A percentile compares a stretch with the other conserved stretches of the same genome.
Evolutionary conservation across 2,888 invertebrate genomes (phyloP).

Genomic region (Spodoptera littoralis): DNA sequence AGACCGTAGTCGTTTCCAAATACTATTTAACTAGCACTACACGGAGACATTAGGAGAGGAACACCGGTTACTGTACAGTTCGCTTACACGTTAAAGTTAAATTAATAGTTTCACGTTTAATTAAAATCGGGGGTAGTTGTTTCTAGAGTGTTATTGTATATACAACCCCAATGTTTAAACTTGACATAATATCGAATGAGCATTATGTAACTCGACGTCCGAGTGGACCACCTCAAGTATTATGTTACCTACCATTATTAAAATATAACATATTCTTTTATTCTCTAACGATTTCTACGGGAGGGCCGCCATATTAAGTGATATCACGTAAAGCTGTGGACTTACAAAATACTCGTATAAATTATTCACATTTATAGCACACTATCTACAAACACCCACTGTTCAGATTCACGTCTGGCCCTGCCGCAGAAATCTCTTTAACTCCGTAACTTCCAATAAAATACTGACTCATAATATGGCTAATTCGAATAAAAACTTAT

Average conservation of each 20-base stretch:
- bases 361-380: conserved; percentile 89
- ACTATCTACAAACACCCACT: conserved; percentile 87
- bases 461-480: conserved; percentile 89
- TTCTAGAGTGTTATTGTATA: conserved; percentile 75
- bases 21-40: conserved; percentile 83
- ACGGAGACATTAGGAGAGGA: conserved; percentile 86
- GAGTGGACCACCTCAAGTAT: conserved; percentile 73
- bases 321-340: conserved; percentile 88
- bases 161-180: conserved; percentile 79
- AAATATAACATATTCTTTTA: conserved; percentile 83
- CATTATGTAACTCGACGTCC: conserved; percentile 82
- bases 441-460: conserved; percentile 82
- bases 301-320: conserved; percentile 82
- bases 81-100: conserved; percentile 76
- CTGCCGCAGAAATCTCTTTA: conserved; percentile 82
- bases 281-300: conserved; percentile 76
- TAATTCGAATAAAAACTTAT: conserved; percentile 87
- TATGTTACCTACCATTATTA: conserved; percentile 81
- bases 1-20: conserved; percentile 77
- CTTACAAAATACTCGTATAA: conserved; percentile 89
- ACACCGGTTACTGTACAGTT: conserved; percentile 87
- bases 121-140: conserved; percentile 79
- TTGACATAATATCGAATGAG: conserved; percentile 80
- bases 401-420: conserved; percentile 80
- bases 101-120: conserved; percentile 78